Conservation (phyloP, 2,113 vertebrate genomes). For the Dicerorhinus sumatrensis region DNA sequence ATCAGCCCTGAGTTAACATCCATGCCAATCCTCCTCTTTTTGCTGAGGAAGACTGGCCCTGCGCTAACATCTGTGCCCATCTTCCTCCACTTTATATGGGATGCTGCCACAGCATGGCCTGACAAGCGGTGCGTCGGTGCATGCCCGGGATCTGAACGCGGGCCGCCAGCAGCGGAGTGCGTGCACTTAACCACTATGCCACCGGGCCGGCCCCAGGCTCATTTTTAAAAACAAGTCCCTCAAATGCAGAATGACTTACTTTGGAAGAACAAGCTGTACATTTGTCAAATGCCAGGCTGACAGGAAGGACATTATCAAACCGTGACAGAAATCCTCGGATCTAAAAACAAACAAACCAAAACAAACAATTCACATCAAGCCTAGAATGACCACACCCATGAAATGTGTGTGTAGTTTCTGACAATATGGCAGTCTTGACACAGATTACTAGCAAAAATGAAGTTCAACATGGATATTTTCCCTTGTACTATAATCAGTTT, state of each 20-base stretch:
- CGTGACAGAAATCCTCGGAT: conserved; percentile 98
- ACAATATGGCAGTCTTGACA: neutral
- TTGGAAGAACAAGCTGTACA: conserved; percentile 97
- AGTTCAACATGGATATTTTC: neutral
- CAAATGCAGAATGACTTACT: conserved; percentile 88
- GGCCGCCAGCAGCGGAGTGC: too few species aligned
- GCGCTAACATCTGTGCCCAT: too few species aligned
- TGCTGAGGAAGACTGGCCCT: too few species aligned
- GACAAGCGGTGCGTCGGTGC: too few species aligned
- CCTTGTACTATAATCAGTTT: neutral
- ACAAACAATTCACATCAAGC: neutral
- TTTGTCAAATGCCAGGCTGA: conserved; percentile 98
- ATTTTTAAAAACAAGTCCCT: neutral
- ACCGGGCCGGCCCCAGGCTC: neutral
- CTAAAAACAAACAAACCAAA: conserved; percentile 84
- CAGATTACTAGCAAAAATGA: neutral
- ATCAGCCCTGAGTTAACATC: too few species aligned
- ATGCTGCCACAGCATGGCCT: too few species aligned
- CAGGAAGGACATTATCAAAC: conserved; percentile 98
- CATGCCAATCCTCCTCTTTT: too few species aligned
- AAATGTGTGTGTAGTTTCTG: neutral
- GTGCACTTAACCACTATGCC: too few species aligned
- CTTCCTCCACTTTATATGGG: too few species aligned
- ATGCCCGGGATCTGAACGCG: too few species aligned
- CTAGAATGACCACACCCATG: neutral